Evolutionary conservation across 2,888 invertebrate species (phyloP), one percentile per base, ranked within the genome.

Genomic region (Smittia aterrima): DNA sequence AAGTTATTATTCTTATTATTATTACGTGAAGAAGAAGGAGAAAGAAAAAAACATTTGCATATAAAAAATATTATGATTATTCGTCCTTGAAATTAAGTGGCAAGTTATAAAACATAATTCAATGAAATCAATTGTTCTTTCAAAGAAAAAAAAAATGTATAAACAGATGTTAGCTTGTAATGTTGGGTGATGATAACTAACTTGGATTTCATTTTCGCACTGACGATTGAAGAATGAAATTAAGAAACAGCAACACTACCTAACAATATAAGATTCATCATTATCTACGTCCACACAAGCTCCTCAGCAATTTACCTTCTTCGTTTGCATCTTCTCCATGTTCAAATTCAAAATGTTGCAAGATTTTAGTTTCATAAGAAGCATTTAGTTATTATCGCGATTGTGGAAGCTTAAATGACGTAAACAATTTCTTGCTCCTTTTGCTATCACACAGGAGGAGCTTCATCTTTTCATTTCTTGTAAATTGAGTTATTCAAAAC

Each of bases 31-130:
- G 38, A 38, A 38, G 38, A n/a, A n/a, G n/a, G n/a, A n/a, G n/a
- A n/a, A n/a, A 32, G 9, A 9, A 32, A 9, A 32, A 32, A 32
- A 58, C 18, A 58, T 20, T 20, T 58, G 58, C 58, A 58, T 58
- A 58, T 58, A 22, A 58, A 47, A 58, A 2, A 47, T 58, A 22
- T 58, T 58, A 58, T 58, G 58, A 58, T 58, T 58, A 58, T 58
- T 58, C 58, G 9, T 58, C 58, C n/a, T 58, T 58, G 58, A 18
- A 58, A 58, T 58, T 58, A 58, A 58, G 58, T 58, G 58, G 58
- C 18, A 58, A 58, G 20, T 13, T 58, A 47, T 58, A 58, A 58
- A 58, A 58, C 7, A 58, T 47, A 18, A 11, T 58, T 2, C 58
- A 58, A 22, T n/a, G 13, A 58, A 58, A 58, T 58, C 58, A 58